A percentile compares a stretch with the other conserved stretches of the same genome.
Conservation (phyloP, 2,888 invertebrate species). For the Apodemia duryi region DNA sequence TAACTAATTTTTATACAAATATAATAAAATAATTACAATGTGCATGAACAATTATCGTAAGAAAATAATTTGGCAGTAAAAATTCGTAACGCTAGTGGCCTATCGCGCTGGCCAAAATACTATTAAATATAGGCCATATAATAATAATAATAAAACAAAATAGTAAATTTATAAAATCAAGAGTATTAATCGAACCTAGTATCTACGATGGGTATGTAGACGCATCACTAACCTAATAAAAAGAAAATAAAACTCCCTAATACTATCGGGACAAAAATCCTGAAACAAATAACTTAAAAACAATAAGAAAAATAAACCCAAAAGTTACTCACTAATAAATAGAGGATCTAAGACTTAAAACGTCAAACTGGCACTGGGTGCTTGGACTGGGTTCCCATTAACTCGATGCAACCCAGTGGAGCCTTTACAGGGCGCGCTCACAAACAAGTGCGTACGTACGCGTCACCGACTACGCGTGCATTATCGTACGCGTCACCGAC, state of each 20-base stretch:
- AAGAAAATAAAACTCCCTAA: constrained; percentile 79
- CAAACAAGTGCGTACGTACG: constrained; percentile 27
- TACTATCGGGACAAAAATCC: constrained; percentile 79
- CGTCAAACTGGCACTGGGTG: constrained; percentile 41
- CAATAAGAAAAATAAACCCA: constrained; percentile 77
- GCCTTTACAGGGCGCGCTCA: not conserved
- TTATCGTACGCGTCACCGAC: constrained; percentile 30
- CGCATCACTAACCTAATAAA: constrained; percentile 73
- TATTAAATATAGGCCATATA: constrained; percentile 75
- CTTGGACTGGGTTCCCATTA: constrained; percentile 24
- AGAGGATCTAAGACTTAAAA: constrained; percentile 71
- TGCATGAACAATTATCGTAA: constrained; percentile 78
- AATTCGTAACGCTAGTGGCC: constrained; percentile 78
- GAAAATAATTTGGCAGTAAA: constrained; percentile 80
- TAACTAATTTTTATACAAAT: constrained; percentile 71
- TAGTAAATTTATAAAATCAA: constrained; percentile 70
- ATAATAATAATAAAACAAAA: constrained; percentile 62
- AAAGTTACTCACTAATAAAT: constrained; percentile 78
- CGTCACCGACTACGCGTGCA: constrained; percentile 33
- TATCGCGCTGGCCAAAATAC: constrained; percentile 75
- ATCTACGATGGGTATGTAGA: constrained; percentile 65
- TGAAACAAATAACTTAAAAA: constrained; percentile 79
- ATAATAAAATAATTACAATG: constrained; percentile 78
- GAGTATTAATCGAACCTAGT: constrained; percentile 76
- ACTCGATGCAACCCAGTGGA: constrained; percentile 33